Percentiles rank a stretch among this genome's conserved stretches.
phyloP scores from a whole-genome alignment of 2,113 vertebrate genomes.

The Stegostoma tigrinum region DNA sequence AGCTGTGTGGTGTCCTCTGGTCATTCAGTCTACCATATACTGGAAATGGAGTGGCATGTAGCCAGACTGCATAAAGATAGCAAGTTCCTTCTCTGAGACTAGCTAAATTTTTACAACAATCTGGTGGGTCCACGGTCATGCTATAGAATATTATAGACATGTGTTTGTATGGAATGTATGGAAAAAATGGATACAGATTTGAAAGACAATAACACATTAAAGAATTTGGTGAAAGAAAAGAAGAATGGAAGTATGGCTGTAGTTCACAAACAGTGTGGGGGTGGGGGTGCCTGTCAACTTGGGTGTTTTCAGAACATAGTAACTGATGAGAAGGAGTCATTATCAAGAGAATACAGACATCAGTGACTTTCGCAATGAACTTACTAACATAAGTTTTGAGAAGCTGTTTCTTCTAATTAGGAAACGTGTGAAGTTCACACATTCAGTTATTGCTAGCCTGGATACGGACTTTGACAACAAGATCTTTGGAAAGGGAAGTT shows the following conservation, averaged over 20 bases:
- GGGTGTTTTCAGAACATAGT: too few relatives aligned
- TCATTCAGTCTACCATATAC: not conserved
- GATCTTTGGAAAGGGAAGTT: not conserved
- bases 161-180: not conserved
- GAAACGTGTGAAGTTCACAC: not conserved
- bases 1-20: too few relatives aligned
- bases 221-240: not conserved
- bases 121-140: not conserved
- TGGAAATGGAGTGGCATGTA: not conserved
- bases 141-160: not conserved
- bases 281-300: too few relatives aligned
- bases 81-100: not conserved
- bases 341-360: too few relatives aligned
- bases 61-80: not conserved
- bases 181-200: not conserved
- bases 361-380: too few relatives aligned
- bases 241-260: not conserved
- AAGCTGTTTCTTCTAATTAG: not conserved
- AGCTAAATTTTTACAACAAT: not conserved
- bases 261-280: too few relatives aligned
- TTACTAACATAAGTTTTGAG: not conserved
- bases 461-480: not conserved
- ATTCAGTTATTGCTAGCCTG: not conserved
- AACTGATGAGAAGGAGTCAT: too few relatives aligned
- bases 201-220: not conserved